Evolutionary conservation across 2,888 invertebrate species (phyloP).

Genomic region (Podotricha telesiphe): DNA sequence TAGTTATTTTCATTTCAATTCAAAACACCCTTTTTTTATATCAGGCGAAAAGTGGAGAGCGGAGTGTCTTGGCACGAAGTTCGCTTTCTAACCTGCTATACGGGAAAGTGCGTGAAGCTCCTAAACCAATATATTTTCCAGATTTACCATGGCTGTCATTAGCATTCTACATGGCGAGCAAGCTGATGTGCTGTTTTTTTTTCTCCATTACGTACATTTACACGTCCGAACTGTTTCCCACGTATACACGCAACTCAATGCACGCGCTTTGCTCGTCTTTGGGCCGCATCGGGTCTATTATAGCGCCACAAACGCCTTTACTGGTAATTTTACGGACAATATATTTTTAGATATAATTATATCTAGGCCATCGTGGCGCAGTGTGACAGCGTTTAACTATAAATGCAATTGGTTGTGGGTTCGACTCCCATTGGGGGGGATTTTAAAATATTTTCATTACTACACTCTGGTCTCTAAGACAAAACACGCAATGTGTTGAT

Average conservation of each 20-base stretch:
- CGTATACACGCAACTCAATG: constrained; percentile 85
- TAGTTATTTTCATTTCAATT: no score
- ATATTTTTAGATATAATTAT: neutral
- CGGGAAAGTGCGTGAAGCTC: no score
- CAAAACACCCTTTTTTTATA: no score
- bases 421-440: no score
- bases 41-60: no score
- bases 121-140: constrained; percentile 47
- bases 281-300: constrained; percentile 85
- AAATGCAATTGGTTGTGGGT: no score
- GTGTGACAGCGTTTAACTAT: no score
- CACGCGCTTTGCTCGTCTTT: constrained; percentile 86
- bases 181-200: constrained; percentile 85
- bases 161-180: constrained; percentile 83
- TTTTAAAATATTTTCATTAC: no score
- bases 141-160: constrained; percentile 75
- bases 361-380: no score
- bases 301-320: constrained; percentile 86
- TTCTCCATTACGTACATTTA: constrained; percentile 86
- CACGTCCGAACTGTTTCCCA: constrained; percentile 87
- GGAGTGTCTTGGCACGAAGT: neutral
- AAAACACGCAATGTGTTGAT: no score
- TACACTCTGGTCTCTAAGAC: no score
- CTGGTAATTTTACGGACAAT: constrained; percentile 69
- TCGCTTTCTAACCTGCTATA: no score